Evolutionary conservation across 1,140 invertebrate species (phyloP).

Genomic region (Halictus rubicundus): DNA sequence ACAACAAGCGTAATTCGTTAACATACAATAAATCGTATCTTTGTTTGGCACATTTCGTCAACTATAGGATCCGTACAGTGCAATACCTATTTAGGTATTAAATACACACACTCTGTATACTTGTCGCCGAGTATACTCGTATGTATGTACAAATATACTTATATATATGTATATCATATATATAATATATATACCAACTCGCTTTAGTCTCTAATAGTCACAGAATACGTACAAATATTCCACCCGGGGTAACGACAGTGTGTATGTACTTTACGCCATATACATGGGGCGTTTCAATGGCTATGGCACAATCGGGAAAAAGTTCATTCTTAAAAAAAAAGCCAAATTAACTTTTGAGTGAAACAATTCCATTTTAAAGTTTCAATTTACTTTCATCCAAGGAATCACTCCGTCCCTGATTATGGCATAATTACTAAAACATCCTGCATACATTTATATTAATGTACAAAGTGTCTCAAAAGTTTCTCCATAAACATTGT

Average conservation of each 20-base stretch:
- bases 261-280: slow-evolving; percentile 42
- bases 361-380: no score
- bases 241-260: slow-evolving; percentile 56
- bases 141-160: slow-evolving; percentile 32
- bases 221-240: slow-evolving; percentile 64
- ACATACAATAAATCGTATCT: slow-evolving; percentile 69
- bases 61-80: slow-evolving; percentile 54
- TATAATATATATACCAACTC: slow-evolving; percentile 41
- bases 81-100: slow-evolving; percentile 44
- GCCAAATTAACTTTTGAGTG: no score
- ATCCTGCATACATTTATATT: no score
- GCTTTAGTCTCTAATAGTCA: slow-evolving; percentile 57
- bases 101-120: slow-evolving; percentile 43
- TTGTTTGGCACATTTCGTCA: slow-evolving; percentile 71
- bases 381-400: no score
- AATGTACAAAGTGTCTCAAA: no score
- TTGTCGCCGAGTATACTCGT: slow-evolving; percentile 25
- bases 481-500: no score
- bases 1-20: slow-evolving; percentile 66
- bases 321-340: no score
- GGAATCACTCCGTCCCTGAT: no score
- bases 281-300: slow-evolving; percentile 8
- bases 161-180: slow-evolving; percentile 42
- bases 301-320: no score
- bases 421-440: no score